phyloP scores from a whole-genome alignment of 2,113 vertebrate genomes.

The Nyctibius bracteatus region DNA sequence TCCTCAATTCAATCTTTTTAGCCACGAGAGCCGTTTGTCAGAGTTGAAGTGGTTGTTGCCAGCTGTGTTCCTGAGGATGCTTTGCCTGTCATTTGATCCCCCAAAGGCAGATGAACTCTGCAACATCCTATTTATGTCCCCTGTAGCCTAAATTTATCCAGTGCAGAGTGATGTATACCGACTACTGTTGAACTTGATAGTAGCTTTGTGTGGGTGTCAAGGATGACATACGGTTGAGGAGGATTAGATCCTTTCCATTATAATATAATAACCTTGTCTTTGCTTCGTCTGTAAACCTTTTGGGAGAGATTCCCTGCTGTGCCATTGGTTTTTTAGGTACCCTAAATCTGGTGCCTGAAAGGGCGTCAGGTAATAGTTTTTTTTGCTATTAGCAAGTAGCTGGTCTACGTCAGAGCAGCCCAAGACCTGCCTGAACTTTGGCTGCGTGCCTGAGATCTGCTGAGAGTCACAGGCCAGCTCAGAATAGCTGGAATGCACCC shows the following conservation, averaged over 20 bases:
- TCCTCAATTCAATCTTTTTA: neutral
- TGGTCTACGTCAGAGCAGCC: neutral
- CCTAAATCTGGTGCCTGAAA: neutral
- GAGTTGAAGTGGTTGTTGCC: neutral
- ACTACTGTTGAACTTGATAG: neutral
- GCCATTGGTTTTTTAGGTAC: neutral
- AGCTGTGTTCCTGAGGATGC: neutral
- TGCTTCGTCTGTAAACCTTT: neutral
- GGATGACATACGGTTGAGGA: neutral
- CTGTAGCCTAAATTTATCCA: neutral
- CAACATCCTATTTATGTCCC: constrained; percentile 2
- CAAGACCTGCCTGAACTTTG: neutral
- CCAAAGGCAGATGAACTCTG: neutral
- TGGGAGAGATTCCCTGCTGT: neutral
- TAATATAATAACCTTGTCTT: neutral
- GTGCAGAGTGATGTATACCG: neutral
- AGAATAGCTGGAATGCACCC: constrained; percentile 40
- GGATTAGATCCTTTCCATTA: neutral
- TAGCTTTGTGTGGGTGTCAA: constrained; percentile 14
- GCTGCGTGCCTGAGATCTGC: neutral
- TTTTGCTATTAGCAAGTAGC: neutral
- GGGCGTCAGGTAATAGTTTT: neutral
- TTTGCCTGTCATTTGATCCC: constrained; percentile 20
- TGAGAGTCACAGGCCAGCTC: constrained; percentile 43
- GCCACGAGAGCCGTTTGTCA: fast-evolving